Base-by-base conservation (phyloP, 2,888 invertebrate species). In the Erynnis tages region DNA sequence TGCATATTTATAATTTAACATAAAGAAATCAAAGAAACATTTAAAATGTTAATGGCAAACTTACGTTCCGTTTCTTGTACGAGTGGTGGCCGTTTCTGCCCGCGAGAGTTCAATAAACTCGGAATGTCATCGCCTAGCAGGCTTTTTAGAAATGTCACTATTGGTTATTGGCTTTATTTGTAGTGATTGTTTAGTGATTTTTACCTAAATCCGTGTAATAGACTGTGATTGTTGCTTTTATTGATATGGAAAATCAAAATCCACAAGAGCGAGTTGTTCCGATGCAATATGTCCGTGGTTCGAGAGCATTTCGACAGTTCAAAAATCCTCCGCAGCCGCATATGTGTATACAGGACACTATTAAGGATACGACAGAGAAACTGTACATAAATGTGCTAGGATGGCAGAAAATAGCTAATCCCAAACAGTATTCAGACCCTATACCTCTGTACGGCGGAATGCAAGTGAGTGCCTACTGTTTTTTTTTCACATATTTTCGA, bases 261-360 rank as follows among this genome's bases (percentile, higher is more conserved):
- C 64, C 74, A 58, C 82, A 72, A 48, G 89, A 89, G 55, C 79
- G 81, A 63, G 76, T 86, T 66, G 66, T 81, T 45, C 91, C 92
- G 32, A 81, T 91, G 44, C 91, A 91, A 66, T 90, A 91, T 79
- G 91, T 91, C 57, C 86, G 91, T 29, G 90, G 90, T 52, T 91
- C 92, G 19, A 79, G 92, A 67, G 92, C 92, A 56, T 92, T 92
- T 73, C 91, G 93, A 48, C 91, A 92, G 66, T 94, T 94, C 62
- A 93, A 93, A 74, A 93, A 93, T 76, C 94, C 94, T 41, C 94
- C 94, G 1, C 94, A 94, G 61, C 94, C 94, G 7, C 93, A 94
- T 77, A 94, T 94, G 94, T 94, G 94, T 75, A 91, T 94, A 65
- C 91, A 91, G 63, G 92, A 92, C 58, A 90, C 90, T 4, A 90